Percentiles rank a stretch among this genome's conserved stretches.
Evolutionary conservation across 2,888 invertebrate species (phyloP).

Genomic region (Ptilodon capucinus): DNA sequence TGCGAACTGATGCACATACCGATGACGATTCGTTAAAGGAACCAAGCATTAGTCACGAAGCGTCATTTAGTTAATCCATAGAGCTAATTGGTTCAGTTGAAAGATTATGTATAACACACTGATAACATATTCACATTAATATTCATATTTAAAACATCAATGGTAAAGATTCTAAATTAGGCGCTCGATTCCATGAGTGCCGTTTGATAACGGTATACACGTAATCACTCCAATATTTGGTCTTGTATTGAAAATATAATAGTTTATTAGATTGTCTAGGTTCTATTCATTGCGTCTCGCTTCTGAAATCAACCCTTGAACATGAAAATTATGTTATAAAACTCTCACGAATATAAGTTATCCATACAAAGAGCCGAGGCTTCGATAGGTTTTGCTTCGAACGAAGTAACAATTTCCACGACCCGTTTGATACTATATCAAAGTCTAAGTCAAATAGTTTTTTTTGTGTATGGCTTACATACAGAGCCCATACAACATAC

Average conservation of each 20-base stretch:
- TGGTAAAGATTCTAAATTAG: constrained; percentile 25
- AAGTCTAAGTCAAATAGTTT: too few relatives aligned
- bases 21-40: too few relatives aligned
- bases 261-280: neutral
- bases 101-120: too few relatives aligned
- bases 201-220: constrained; percentile 27
- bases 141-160: constrained; percentile 24
- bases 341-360: neutral
- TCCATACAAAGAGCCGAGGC: neutral
- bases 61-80: neutral
- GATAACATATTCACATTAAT: constrained; percentile 1
- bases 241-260: neutral
- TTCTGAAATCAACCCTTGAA: neutral
- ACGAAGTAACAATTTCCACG: too few relatives aligned
- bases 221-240: constrained; percentile 7
- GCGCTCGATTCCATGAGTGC: constrained; percentile 10
- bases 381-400: neutral
- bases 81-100: neutral
- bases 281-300: neutral
- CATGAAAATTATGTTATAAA: neutral
- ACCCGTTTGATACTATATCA: too few relatives aligned
- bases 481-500: too few relatives aligned
- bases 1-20: too few relatives aligned
- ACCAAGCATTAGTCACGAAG: too few relatives aligned
- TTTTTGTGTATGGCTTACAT: too few relatives aligned